Evolutionary conservation across 2,113 vertebrate species (phyloP).

Genomic region (Steatornis caripensis): DNA sequence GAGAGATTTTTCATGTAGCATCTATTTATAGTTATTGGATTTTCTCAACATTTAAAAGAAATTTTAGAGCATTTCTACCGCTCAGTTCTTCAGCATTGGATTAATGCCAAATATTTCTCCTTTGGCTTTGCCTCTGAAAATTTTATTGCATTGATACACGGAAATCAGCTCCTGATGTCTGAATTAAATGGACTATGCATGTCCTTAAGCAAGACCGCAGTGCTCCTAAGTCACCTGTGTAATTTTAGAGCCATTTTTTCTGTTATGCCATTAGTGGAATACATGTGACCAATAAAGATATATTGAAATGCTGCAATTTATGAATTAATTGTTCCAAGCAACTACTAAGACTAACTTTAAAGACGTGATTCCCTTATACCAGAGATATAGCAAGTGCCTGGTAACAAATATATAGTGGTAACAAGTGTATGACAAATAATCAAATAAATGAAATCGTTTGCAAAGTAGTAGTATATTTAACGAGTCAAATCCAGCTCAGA

Average conservation of each 20-base stretch:
- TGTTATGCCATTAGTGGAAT: neutral
- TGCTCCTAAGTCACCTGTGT: neutral
- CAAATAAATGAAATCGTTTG: neutral
- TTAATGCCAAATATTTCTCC: neutral
- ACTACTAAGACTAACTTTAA: neutral
- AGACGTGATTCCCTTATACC: neutral
- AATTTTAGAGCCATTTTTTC: neutral
- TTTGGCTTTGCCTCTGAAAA: neutral
- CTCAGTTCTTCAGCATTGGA: neutral
- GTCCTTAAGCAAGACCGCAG: neutral
- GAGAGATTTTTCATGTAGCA: neutral
- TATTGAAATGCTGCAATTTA: neutral
- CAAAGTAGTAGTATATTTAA: neutral
- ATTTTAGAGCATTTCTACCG: neutral
- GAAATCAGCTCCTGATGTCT: neutral
- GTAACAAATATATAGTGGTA: neutral
- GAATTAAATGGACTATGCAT: neutral
- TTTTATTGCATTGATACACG: neutral
- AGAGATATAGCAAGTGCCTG: neutral
- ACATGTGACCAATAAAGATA: neutral
- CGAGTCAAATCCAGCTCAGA: neutral
- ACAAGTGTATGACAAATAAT: neutral
- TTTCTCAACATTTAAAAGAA: neutral
- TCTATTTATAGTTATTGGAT: neutral
- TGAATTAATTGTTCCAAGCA: neutral